phyloP scores from a whole-genome alignment of 2,797 vertebrate species.

The Champsocephalus esox region DNA sequence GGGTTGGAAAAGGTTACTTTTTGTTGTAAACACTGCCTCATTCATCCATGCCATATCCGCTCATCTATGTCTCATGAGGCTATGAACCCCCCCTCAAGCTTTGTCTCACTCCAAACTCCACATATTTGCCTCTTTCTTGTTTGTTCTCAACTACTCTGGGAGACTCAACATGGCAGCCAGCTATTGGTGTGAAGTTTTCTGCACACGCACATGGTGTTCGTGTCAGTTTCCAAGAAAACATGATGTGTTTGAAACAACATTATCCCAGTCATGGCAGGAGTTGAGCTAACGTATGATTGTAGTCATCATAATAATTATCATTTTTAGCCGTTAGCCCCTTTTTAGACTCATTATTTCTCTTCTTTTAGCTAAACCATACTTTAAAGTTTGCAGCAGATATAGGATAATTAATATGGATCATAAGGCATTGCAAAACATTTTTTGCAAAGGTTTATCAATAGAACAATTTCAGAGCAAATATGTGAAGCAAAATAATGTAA shows the following conservation, averaged over 20 bases:
- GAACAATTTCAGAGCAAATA: conserved; percentile 27
- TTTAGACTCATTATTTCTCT: not conserved
- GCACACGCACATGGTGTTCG: conserved; percentile 50
- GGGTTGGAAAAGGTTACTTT: not conserved
- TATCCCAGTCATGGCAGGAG: conserved; percentile 3
- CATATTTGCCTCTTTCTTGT: conserved; percentile 52
- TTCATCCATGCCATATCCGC: not conserved
- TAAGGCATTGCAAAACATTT: conserved; percentile 2
- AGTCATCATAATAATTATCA: conserved; percentile 2
- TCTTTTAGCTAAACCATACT: conserved; percentile 7
- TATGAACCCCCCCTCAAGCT: conserved; percentile 29
- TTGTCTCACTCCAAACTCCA: conserved; percentile 47
- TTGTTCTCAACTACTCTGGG: conserved; percentile 37
- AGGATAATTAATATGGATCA: conserved; percentile 25
- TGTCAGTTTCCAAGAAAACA: conserved; percentile 44
- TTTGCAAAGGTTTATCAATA: conserved; percentile 6
- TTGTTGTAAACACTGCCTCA: not conserved
- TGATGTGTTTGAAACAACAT: conserved; percentile 14
- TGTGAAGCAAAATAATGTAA: not conserved
- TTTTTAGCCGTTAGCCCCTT: not conserved
- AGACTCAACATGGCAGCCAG: conserved; percentile 56
- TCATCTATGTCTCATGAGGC: conserved; percentile 33
- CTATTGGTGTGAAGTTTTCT: conserved; percentile 61
- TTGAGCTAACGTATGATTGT: not conserved
- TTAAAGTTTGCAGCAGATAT: conserved; percentile 32